Conservation (phyloP, 1,140 invertebrate genomes). For the Drosophila miranda region DNA sequence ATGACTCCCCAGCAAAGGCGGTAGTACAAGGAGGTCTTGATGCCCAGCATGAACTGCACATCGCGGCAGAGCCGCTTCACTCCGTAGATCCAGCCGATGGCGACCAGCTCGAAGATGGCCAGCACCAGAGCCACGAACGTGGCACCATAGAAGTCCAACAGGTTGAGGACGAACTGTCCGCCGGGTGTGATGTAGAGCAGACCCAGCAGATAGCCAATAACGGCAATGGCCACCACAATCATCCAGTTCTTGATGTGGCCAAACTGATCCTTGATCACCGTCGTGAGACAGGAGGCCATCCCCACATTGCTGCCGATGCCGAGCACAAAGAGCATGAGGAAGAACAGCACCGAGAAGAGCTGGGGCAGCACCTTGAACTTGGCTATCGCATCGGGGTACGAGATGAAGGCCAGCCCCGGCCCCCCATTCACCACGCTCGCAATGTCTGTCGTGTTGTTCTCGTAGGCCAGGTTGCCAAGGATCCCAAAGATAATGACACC, state of each 20-base stretch:
- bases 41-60: conserved; percentile 89
- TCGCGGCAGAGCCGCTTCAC: conserved; percentile 85
- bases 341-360: conserved; percentile 94
- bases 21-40: conserved; percentile 89
- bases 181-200: conserved; percentile 90
- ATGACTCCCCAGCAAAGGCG: conserved; percentile 90
- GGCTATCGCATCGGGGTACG: conserved; percentile 94
- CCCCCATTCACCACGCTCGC: conserved; percentile 85
- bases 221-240: conserved; percentile 83
- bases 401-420: conserved; percentile 88
- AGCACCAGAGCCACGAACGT: conserved; percentile 90
- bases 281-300: conserved; percentile 86
- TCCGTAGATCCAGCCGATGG: conserved; percentile 91
- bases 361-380: conserved; percentile 91
- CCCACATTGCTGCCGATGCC: conserved; percentile 90
- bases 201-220: conserved; percentile 86
- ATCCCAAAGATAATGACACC: conserved; percentile 94
- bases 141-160: conserved; percentile 93
- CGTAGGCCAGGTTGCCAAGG: conserved; percentile 88
- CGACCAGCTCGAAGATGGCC: conserved; percentile 88
- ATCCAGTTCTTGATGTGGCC: conserved; percentile 84
- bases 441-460: conserved; percentile 84
- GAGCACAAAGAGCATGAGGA: conserved; percentile 92
- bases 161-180: conserved; percentile 91
- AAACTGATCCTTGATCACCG: conserved; percentile 88